Percentiles rank a stretch among this genome's conserved stretches.
phyloP scores from a whole-genome alignment of 2,888 invertebrate genomes.

The Trissoscelio sp. region DNA sequence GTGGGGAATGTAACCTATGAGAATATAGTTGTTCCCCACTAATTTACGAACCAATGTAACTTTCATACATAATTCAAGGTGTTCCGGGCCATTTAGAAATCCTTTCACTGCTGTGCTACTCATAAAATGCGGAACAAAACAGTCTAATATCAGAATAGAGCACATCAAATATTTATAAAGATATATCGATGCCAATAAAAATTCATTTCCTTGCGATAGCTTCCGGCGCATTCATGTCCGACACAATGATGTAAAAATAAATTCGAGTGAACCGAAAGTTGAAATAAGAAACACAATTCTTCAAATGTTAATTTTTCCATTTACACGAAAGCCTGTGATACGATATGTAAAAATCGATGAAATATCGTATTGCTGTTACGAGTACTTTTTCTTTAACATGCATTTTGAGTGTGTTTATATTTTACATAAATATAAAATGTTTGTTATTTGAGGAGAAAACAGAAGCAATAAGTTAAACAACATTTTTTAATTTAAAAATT shows the following conservation, averaged over 20 bases:
- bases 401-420: background rate
- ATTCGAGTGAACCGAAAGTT: background rate
- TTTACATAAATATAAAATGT: too few relatives aligned
- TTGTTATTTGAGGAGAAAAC: too few relatives aligned
- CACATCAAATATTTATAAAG: constrained; percentile 4
- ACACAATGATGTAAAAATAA: constrained; percentile 1
- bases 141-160: constrained; percentile 18
- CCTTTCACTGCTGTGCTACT: constrained; percentile 11
- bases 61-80: constrained; percentile 47
- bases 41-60: constrained; percentile 23
- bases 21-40: constrained; percentile 31
- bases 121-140: constrained; percentile 26
- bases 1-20: constrained; percentile 52
- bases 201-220: background rate
- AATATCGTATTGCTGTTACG: background rate
- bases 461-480: too few relatives aligned
- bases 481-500: too few relatives aligned
- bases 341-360: background rate
- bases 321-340: background rate
- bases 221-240: constrained; percentile 7
- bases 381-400: background rate
- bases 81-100: constrained; percentile 18
- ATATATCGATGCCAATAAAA: constrained; percentile 9
- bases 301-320: constrained; percentile 3
- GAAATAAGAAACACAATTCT: background rate